phyloP scores from a whole-genome alignment of 2,888 invertebrate genomes.

The Chalcosyrphus nemorum region DNA sequence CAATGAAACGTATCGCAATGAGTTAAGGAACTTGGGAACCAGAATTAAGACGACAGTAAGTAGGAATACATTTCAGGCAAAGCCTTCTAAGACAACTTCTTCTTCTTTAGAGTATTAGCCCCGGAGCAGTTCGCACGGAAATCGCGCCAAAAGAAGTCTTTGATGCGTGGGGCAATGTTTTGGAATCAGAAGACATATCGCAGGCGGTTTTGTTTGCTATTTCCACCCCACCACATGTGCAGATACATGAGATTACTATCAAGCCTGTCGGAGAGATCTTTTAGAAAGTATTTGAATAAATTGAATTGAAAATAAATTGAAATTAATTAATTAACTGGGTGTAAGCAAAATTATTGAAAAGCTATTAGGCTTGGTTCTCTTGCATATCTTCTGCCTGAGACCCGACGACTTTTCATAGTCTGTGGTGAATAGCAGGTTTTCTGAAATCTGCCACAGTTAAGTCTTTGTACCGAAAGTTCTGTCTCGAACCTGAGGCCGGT shows the following conservation, averaged over 20 bases:
- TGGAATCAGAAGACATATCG: conserved; percentile 76
- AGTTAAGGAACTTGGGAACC: conserved; percentile 61
- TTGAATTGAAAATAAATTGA: too few species aligned
- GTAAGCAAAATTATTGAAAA: too few species aligned
- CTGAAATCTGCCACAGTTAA: too few species aligned
- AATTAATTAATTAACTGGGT: too few species aligned
- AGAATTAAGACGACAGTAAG: conserved; percentile 78
- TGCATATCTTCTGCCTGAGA: too few species aligned
- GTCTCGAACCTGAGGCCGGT: too few species aligned
- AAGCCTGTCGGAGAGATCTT: conserved; percentile 27
- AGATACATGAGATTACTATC: conserved; percentile 41
- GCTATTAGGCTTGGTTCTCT: too few species aligned
- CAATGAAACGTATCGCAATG: conserved; percentile 74
- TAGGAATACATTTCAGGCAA: neutral
- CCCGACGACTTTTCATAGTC: too few species aligned
- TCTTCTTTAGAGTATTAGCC: conserved; percentile 73
- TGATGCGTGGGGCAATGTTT: neutral
- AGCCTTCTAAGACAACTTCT: conserved; percentile 66
- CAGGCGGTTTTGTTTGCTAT: conserved; percentile 76
- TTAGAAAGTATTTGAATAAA: neutral
- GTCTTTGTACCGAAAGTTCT: too few species aligned
- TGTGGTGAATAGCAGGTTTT: too few species aligned
- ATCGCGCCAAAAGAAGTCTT: conserved; percentile 74
- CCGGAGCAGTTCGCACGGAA: conserved; percentile 78
- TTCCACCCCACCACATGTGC: conserved; percentile 63